These are phyloP conservation scores for Nowickia ferox DNA, from an alignment of 2,888 invertebrate species.

Conservation along the genomic window DNA sequence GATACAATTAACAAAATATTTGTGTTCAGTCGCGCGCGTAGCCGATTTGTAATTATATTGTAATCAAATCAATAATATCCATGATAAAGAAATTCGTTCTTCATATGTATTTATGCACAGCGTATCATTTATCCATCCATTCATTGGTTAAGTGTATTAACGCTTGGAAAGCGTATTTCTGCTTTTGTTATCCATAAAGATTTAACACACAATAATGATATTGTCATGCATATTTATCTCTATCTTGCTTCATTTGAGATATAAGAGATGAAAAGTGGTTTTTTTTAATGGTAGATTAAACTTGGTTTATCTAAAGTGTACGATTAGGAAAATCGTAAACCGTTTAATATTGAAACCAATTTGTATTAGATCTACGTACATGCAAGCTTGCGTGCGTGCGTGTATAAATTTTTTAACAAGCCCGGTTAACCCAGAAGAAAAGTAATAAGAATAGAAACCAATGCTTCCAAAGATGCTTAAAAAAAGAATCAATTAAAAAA, in stretches of 20 bases:
- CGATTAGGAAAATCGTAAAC: background rate
- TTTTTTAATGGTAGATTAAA: background rate
- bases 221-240: background rate
- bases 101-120: background rate
- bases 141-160: conserved; percentile 39
- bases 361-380: background rate
- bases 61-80: conserved; percentile 76
- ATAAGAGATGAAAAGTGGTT: background rate
- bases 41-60: conserved; percentile 82
- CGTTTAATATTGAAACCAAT: background rate
- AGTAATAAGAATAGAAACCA: too few species aligned
- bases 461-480: too few species aligned
- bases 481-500: too few species aligned
- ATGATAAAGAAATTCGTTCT: conserved; percentile 41
- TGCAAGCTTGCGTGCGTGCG: too few species aligned
- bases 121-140: conserved; percentile 32
- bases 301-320: background rate
- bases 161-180: conserved; percentile 22
- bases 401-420: too few species aligned
- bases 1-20: conserved; percentile 22
- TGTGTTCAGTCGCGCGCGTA: conserved; percentile 77
- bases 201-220: conserved; percentile 7
- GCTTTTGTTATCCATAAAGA: background rate
- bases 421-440: too few species aligned
- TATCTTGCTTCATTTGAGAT: background rate